Evolutionary conservation across 2,888 invertebrate species (phyloP).

Genomic region (Hedya salicella): DNA sequence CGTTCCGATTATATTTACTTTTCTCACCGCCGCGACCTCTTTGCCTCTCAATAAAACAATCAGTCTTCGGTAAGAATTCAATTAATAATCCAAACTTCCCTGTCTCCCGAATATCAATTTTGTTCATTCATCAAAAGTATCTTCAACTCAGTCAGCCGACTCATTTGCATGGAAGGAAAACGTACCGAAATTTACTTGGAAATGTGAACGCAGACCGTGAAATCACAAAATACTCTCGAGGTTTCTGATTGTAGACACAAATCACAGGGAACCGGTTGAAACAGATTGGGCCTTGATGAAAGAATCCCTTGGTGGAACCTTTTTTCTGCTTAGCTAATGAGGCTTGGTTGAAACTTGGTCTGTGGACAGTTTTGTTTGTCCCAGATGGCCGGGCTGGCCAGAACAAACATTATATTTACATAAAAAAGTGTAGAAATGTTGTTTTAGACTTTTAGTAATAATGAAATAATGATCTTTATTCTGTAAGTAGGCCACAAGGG

Average conservation of each 20-base stretch:
- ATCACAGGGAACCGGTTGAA: slow-evolving; percentile 33
- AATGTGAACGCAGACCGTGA: slow-evolving; percentile 29
- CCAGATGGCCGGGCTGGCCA: neutral
- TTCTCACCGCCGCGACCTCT: neutral
- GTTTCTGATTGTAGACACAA: slow-evolving; percentile 33
- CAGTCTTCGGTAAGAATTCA: slow-evolving; percentile 28
- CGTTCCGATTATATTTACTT: slow-evolving; percentile 1
- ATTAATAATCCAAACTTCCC: slow-evolving; percentile 36
- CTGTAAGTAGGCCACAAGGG: too few species aligned
- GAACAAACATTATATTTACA: too few species aligned
- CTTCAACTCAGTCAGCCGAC: slow-evolving; percentile 27
- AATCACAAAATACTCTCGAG: slow-evolving; percentile 38
- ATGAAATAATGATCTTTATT: too few species aligned
- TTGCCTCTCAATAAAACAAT: slow-evolving; percentile 25
- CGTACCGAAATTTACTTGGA: slow-evolving; percentile 19
- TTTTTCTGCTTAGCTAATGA: slow-evolving; percentile 32
- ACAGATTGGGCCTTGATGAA: slow-evolving; percentile 36
- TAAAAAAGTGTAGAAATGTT: too few species aligned
- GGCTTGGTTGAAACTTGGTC: slow-evolving; percentile 3
- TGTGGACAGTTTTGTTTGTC: slow-evolving; percentile 14
- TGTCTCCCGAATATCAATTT: slow-evolving; percentile 36
- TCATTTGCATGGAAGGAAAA: slow-evolving; percentile 34
- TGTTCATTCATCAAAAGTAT: slow-evolving; percentile 37
- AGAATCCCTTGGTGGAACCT: slow-evolving; percentile 36
- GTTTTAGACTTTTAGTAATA: too few species aligned